Conservation (phyloP, 2,113 vertebrate species). For the Eulemur macaco region DNA sequence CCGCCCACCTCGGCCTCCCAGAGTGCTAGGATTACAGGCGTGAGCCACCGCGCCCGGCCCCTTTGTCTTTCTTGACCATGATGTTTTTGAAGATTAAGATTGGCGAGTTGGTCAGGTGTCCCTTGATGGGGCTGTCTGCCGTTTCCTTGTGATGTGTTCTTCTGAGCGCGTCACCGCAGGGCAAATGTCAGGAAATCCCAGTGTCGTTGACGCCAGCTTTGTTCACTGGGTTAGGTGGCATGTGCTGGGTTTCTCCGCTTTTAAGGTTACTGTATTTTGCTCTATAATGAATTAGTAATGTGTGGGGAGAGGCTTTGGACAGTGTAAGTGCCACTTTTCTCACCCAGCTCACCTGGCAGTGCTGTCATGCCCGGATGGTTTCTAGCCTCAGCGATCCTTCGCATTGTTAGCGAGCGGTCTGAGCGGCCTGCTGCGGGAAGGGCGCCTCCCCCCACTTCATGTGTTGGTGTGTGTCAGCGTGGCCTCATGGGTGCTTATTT, state of each 20-base stretch:
- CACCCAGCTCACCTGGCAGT: rapidly evolving
- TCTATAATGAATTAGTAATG: rapidly evolving
- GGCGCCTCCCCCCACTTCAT: rapidly evolving
- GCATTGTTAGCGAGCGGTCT: no score
- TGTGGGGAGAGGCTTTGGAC: no score
- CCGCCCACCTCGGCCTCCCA: no score
- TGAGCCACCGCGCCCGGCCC: no score
- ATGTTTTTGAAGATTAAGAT: neutral
- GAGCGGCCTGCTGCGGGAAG: no score
- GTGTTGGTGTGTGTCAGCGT: rapidly evolving
- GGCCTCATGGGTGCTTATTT: neutral
- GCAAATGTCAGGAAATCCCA: neutral
- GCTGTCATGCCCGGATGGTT: rapidly evolving
- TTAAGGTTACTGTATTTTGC: rapidly evolving
- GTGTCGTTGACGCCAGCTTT: neutral
- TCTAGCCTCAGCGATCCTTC: no score
- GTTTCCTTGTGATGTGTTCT: no score
- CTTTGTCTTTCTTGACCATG: no score
- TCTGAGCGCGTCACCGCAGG: rapidly evolving
- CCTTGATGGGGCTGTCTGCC: neutral
- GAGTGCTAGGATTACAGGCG: no score
- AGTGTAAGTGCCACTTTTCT: rapidly evolving
- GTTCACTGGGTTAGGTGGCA: neutral
- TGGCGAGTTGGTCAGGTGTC: rapidly evolving
- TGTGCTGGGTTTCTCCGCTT: neutral